Conservation (phyloP, 2,113 vertebrate species). For the Loxodonta africana region DNA sequence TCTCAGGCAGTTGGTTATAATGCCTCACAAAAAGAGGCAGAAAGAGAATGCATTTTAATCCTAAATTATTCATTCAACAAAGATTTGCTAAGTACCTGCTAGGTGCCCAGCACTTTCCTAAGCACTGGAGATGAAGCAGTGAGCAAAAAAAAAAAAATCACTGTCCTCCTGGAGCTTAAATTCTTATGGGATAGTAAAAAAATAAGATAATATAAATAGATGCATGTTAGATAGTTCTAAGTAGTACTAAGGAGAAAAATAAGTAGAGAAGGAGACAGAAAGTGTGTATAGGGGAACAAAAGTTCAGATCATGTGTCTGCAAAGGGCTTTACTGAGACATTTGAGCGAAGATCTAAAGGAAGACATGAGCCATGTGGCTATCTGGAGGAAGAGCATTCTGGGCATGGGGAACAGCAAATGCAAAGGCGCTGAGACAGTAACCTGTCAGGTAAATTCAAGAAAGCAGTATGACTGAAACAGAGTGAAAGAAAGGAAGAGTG, state of each 20-base stretch:
- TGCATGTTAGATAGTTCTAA: neutral
- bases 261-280: neutral
- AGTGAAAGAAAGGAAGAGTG: neutral
- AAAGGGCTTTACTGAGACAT: neutral
- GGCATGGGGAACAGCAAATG: too few relatives aligned
- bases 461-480: neutral
- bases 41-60: neutral
- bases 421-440: neutral
- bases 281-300: neutral
- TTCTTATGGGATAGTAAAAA: neutral
- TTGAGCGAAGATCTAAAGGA: neutral
- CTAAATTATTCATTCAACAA: neutral
- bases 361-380: neutral
- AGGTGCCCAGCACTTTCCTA: neutral
- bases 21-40: neutral
- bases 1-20: neutral
- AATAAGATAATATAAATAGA: neutral
- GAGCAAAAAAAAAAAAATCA: neutral
- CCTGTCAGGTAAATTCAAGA: neutral
- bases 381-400: neutral
- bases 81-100: neutral
- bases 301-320: neutral
- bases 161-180: neutral
- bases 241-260: neutral
- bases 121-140: neutral